Base-by-base conservation (phyloP, 2,797 vertebrate genomes). In the Melanotaenia pygmaea region DNA sequence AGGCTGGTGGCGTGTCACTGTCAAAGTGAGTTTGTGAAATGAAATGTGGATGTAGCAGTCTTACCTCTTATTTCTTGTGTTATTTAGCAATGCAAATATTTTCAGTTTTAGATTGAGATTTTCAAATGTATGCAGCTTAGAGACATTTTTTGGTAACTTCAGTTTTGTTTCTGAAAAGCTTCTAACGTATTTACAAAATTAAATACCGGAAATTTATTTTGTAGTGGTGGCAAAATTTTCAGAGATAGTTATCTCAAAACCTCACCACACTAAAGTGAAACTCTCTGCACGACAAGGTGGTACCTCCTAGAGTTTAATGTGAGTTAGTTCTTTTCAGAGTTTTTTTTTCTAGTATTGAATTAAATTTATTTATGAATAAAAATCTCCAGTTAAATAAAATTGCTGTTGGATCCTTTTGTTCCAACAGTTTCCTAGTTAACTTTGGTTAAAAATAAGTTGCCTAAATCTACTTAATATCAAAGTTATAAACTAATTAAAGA, bases 1-100 rank as follows among this genome's bases (percentile, higher is more conserved):
- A 98, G 89, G 96, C 94, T 0, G 97, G 97, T 1, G 97, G 97
- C 0, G 96, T 98, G 61, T 98, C 97, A 40, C 94, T 98, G 64
- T 98, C 97, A 16, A 98, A 96, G 97, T 98, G 83, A 96, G 97
- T 95, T 0, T 59, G 57, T 18, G 7, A 18, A 28, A 24, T 24
- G 20, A 60, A 63, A 5, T 35, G 26, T 43, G 18, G 47, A n/a
- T 47, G 13, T 51, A 20, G 3, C 7, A 28, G 13, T 11, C 7
- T 45, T 12, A n/a, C 34, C 1, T 18, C 14, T 54, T 37, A 7
- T 3, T 47, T 61, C 1, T n/a, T 47, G 35, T 62, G 10, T 1
- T 43, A n/a, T 30, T 20, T 30, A 4, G 4, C 34, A 24, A 14
- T 18, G 13, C 14, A 65, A 43, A 61, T 32, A 2, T 20, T 62